phyloP scores from a whole-genome alignment of 2,888 invertebrate species.

The Patella ulyssiponensis region DNA sequence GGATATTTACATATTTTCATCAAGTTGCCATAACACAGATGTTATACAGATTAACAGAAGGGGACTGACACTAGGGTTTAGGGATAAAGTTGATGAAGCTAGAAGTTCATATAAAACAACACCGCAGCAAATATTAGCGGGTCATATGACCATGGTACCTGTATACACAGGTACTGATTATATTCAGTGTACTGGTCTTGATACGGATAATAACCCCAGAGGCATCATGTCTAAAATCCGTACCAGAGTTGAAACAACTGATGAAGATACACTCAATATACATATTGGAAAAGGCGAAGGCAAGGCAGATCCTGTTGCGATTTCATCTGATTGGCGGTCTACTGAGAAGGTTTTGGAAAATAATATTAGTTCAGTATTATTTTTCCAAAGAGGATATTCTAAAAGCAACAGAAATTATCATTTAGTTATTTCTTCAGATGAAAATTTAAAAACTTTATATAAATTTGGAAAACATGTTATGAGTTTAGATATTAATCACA shows the following conservation, averaged over 20 bases:
- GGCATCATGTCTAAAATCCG: neutral
- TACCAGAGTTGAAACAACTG: neutral
- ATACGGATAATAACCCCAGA: neutral
- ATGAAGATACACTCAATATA: neutral
- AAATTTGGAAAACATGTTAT: constrained; percentile 6
- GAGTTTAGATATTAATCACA: neutral
- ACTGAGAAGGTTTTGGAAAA: neutral
- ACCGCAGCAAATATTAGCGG: neutral
- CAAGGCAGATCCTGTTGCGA: neutral
- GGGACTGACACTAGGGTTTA: neutral
- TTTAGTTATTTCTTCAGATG: neutral
- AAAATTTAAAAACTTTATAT: neutral
- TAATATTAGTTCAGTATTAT: constrained; percentile 1
- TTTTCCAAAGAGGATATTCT: neutral
- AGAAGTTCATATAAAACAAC: neutral
- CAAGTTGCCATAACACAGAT: neutral
- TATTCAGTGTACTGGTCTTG: neutral
- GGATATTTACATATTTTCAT: neutral
- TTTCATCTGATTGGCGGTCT: neutral
- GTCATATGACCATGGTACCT: neutral
- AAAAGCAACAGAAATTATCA: neutral
- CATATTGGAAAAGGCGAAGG: constrained; percentile 1
- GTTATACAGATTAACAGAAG: neutral
- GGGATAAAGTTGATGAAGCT: constrained; percentile 6
- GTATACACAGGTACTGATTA: neutral